phyloP scores from a whole-genome alignment of 2,113 vertebrate genomes.

The Geococcyx californianus region DNA sequence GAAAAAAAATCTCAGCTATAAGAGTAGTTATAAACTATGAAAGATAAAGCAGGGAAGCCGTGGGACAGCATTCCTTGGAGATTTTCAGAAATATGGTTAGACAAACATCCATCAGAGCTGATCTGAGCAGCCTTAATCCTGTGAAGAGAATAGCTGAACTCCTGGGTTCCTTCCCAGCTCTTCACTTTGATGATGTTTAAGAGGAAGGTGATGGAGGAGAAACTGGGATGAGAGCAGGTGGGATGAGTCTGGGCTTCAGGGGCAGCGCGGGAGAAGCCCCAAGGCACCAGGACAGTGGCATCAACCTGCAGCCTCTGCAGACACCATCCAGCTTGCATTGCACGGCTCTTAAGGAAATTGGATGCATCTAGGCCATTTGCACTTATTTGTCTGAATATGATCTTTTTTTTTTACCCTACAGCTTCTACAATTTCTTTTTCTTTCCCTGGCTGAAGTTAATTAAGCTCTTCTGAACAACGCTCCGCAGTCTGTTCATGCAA shows the following conservation, averaged over 20 bases:
- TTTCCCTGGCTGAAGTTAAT: conserved; percentile 41
- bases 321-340: background rate
- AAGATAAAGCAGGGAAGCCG: background rate
- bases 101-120: conserved; percentile 8
- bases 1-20: background rate
- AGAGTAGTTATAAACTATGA: background rate
- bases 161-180: background rate
- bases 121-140: background rate
- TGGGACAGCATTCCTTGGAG: background rate
- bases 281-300: background rate
- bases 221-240: background rate
- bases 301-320: background rate
- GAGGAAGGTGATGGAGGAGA: background rate
- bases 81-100: background rate
- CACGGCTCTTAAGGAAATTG: background rate
- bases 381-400: conserved; percentile 57
- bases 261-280: background rate
- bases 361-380: conserved; percentile 56
- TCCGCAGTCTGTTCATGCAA: conserved; percentile 33
- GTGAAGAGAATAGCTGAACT: background rate
- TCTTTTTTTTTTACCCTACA: conserved; percentile 42
- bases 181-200: background rate
- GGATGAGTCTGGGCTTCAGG: background rate
- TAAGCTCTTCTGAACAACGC: conserved; percentile 21
- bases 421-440: conserved; percentile 6